A percentile compares a stretch with the other conserved stretches of the same genome.
phyloP scores from a whole-genome alignment of 2,888 invertebrate genomes.

The Thymelicus acteon region DNA sequence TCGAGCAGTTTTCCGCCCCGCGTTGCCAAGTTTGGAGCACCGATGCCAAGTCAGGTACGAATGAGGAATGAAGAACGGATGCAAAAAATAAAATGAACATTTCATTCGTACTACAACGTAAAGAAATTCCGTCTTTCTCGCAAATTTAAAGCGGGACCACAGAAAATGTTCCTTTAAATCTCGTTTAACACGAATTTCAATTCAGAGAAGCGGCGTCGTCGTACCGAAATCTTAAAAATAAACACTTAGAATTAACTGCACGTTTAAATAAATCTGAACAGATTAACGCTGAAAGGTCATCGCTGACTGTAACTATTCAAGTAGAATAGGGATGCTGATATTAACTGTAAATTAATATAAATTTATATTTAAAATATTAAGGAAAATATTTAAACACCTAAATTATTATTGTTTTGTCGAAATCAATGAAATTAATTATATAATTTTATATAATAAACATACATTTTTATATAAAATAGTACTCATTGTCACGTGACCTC shows the following conservation, averaged over 20 bases:
- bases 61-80: slow-evolving; percentile 24
- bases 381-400: too few species aligned
- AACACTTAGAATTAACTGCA: slow-evolving; percentile 38
- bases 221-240: slow-evolving; percentile 50
- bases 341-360: too few species aligned
- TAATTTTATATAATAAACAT: too few species aligned
- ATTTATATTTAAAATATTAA: too few species aligned
- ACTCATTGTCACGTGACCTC: too few species aligned
- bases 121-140: background rate
- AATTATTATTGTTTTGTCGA: too few species aligned
- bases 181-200: slow-evolving; percentile 56
- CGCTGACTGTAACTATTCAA: background rate
- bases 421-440: too few species aligned
- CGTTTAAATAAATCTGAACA: background rate
- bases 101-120: background rate
- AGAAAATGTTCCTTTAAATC: slow-evolving; percentile 51
- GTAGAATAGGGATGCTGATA: too few species aligned
- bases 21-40: slow-evolving; percentile 27
- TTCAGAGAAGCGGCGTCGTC: slow-evolving; percentile 54
- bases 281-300: background rate
- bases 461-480: too few species aligned
- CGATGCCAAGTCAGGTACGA: slow-evolving; percentile 35
- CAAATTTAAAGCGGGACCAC: slow-evolving; percentile 37
- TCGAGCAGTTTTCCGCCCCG: slow-evolving; percentile 17
- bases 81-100: slow-evolving; percentile 8